Base-by-base conservation (phyloP, 2,797 vertebrate genomes). In the Myotis planiceps region DNA sequence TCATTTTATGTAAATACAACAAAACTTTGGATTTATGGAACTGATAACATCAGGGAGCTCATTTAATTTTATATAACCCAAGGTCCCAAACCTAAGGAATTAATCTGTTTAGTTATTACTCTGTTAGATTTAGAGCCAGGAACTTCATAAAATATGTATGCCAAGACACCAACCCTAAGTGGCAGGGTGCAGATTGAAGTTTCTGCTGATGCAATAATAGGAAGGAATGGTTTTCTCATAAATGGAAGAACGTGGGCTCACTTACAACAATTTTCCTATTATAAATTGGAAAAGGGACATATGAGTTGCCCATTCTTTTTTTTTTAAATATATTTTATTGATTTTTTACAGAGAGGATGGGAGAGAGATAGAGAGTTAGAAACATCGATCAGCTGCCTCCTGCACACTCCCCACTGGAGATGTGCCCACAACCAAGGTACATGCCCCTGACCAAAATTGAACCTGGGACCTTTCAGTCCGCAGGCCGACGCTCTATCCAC, bases 41-140 rank as follows among this genome's bases (percentile, higher is more conserved):
- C 78, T 79, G 95, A 95, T 92, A 96, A 82, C 93, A 96, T 96
- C 95, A 92, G 95, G 90, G 68, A 96, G 92, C 88, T 95, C 96
- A 94, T 96, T 97, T 96, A 96, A 93, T 97, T 97, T 97, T 96
- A 92, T 93, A 86, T 90, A 94, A 93, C 84, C 84, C 96, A 96
- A 88, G 72, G 63, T 96, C 72, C 63, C 92, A 96, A 96, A 90
- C 47, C 93, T 85, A 90, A 94, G 81, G 63, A 96, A 97, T 92
- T 90, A 90, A 87, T 93, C 93, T 92, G 80, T 85, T 94, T 81
- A 72, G 49, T 84, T 95, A 94, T 95, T 92, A 89, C 49, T 95
- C 81, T 92, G 66, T 94, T 93, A 93, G 93, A 96, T 66, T 53
- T 88, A 97, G 68, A 92, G 19, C 89, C 55, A 95, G 95, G 90